These are phyloP conservation scores for Enteromius viviparus DNA, from an alignment of 2,797 vertebrate genomes.

Conservation along the genomic window DNA sequence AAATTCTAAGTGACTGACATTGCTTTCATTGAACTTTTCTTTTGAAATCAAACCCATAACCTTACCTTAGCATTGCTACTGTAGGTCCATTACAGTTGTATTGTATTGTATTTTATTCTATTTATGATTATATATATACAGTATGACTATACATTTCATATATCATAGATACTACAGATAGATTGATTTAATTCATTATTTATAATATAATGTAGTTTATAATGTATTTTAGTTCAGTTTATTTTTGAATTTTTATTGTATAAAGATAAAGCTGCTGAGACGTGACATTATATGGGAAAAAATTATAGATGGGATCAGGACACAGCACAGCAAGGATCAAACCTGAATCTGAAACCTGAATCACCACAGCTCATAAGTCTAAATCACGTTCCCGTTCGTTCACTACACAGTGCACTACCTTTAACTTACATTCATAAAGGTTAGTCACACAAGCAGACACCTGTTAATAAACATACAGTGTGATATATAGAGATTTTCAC, in stretches of 20 bases:
- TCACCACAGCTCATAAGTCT: neutral
- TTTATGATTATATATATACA: neutral
- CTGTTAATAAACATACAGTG: neutral
- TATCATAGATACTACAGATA: neutral
- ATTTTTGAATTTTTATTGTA: neutral
- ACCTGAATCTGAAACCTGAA: neutral
- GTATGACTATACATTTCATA: neutral
- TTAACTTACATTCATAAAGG: neutral
- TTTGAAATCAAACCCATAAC: neutral
- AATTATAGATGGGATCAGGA: neutral
- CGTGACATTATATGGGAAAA: neutral
- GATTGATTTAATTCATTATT: neutral
- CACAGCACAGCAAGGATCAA: neutral
- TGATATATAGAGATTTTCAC: neutral
- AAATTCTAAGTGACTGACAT: neutral
- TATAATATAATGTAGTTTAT: neutral
- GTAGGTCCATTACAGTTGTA: neutral
- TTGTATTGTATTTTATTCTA: too few relatives aligned
- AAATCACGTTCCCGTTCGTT: slow-evolving; percentile 1
- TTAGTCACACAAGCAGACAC: neutral
- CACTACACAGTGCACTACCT: neutral
- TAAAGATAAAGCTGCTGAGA: neutral
- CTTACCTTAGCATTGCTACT: neutral
- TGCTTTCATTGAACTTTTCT: neutral
- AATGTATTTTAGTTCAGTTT: too few relatives aligned